phyloP scores from a whole-genome alignment of 2,797 vertebrate genomes.

The Orientallactaga sibirica region DNA sequence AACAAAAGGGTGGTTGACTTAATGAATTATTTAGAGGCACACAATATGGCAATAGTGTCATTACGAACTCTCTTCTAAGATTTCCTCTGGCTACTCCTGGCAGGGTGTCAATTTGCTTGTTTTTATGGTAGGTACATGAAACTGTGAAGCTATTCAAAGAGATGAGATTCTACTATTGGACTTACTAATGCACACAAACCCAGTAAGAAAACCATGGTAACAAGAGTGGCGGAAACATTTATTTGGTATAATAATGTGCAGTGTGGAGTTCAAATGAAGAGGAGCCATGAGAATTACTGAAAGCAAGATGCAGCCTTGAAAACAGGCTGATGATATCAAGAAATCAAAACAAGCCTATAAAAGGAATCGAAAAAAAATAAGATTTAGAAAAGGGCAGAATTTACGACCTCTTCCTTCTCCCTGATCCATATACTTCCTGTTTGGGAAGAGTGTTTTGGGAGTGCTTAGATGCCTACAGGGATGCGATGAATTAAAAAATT shows the following conservation, averaged over 20 bases:
- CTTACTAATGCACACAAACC: slow-evolving; percentile 57
- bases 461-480: background rate
- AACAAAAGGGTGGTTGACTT: slow-evolving; percentile 90
- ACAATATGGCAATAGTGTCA: slow-evolving; percentile 88
- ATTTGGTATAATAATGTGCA: slow-evolving; percentile 60
- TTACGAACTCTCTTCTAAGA: slow-evolving; percentile 88
- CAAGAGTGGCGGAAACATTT: background rate
- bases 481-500: background rate
- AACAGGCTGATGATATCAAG: slow-evolving; percentile 18
- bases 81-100: slow-evolving; percentile 90
- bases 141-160: slow-evolving; percentile 85
- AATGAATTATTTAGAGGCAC: slow-evolving; percentile 91
- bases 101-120: slow-evolving; percentile 90
- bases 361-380: background rate
- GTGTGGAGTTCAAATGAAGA: slow-evolving; percentile 66
- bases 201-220: slow-evolving; percentile 37
- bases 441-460: background rate
- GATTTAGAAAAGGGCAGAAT: no score
- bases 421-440: no score
- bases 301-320: slow-evolving; percentile 23
- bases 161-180: slow-evolving; percentile 81
- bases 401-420: no score
- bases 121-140: slow-evolving; percentile 88
- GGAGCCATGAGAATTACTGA: slow-evolving; percentile 38
- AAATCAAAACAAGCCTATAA: background rate